Evolutionary conservation across 2,797 vertebrate species (phyloP).

Genomic region (Bradypodion ventrale): DNA sequence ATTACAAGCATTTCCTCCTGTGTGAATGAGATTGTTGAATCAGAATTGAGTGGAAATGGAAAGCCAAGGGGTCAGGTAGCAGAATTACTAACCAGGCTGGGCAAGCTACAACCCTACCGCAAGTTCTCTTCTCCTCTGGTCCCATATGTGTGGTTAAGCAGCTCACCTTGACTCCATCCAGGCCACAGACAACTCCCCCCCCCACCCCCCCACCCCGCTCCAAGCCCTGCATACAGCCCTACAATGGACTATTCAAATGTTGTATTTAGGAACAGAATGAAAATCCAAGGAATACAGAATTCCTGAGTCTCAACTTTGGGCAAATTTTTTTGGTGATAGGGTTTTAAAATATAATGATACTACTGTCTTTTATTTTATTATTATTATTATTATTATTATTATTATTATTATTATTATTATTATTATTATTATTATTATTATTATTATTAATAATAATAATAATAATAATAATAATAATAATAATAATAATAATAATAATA

Average conservation of each 20-base stretch:
- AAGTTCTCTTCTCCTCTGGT: neutral
- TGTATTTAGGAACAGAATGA: neutral
- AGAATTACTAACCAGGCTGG: neutral
- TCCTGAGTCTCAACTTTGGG: neutral
- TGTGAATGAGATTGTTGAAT: neutral
- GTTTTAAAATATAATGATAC: neutral
- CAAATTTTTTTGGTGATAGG: neutral
- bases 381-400: too few relatives aligned
- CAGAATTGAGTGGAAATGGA: neutral
- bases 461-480: too few relatives aligned
- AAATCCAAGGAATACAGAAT: neutral
- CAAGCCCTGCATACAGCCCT: too few relatives aligned
- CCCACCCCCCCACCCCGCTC: too few relatives aligned
- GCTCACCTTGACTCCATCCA: neutral
- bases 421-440: too few relatives aligned
- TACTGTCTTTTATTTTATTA: too few relatives aligned
- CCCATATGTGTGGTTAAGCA: neutral
- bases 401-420: too few relatives aligned
- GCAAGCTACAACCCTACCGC: neutral
- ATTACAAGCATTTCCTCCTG: neutral
- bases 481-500: too few relatives aligned
- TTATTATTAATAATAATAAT: too few relatives aligned
- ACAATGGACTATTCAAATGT: neutral
- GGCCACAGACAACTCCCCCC: neutral
- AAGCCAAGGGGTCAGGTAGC: neutral